Evolutionary conservation across 2,888 invertebrate genomes (phyloP).

Genomic region (Stratiomys singularior): DNA sequence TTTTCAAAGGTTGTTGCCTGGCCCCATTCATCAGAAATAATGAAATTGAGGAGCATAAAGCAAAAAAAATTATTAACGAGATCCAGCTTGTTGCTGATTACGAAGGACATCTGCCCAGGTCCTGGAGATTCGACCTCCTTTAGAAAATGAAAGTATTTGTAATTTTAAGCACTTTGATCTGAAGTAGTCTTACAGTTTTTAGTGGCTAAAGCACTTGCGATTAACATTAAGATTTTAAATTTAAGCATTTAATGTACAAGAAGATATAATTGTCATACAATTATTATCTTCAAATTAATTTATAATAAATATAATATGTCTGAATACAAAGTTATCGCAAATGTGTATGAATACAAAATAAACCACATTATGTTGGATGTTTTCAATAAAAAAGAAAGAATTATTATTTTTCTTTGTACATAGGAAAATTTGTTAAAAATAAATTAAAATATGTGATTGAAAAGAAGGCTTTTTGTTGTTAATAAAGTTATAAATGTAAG

Average conservation of each 20-base stretch:
- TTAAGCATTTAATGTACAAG: conserved; percentile 37
- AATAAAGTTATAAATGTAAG: too few species aligned
- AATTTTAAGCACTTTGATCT: background rate
- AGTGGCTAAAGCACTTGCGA: background rate
- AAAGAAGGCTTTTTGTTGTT: too few species aligned
- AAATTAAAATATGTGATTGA: too few species aligned
- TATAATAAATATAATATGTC: background rate
- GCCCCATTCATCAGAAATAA: background rate
- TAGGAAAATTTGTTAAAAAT: too few species aligned
- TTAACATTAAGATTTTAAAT: conserved; percentile 15
- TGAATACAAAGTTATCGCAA: background rate
- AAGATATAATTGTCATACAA: conserved; percentile 47
- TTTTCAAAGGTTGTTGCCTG: background rate
- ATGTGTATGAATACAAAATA: too few species aligned
- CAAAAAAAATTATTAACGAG: too few species aligned
- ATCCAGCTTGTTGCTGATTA: too few species aligned
- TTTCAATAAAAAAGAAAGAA: too few species aligned
- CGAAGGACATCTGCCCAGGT: background rate
- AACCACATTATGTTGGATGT: too few species aligned
- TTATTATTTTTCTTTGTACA: too few species aligned
- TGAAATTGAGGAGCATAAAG: background rate
- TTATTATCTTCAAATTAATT: conserved; percentile 38
- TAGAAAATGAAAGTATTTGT: conserved; percentile 14
- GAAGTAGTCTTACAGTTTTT: conserved; percentile 4
- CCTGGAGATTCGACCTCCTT: background rate